Evolutionary conservation across 2,113 vertebrate species (phyloP), one percentile per base, ranked within the genome.

Genomic region (Arvicanthis niloticus): DNA sequence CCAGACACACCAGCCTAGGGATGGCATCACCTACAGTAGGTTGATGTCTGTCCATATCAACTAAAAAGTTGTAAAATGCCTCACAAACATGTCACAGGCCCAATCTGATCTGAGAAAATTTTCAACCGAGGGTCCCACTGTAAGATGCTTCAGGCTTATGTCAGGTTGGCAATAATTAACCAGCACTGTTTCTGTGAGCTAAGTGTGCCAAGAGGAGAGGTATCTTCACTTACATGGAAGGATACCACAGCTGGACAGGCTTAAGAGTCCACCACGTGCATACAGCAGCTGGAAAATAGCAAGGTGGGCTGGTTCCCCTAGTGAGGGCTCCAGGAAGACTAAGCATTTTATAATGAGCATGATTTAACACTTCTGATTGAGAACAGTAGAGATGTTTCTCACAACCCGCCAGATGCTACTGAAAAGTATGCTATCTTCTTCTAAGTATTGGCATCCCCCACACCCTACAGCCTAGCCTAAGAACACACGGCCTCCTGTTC

Each of bases 281-380:
- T 24, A 19, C 34, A 16, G 42, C 78, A 80, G 21, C n/a, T 62
- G 7, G 4, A 17, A 75, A 95, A 80, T 16, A 62, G 22, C 51
- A 82, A 95, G 26, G 12, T 40, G 53, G 29, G 86, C 77, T 68
- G 31, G 89, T 51, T 68, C 62, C 17, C 51, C 77, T 70, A 78
- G 67, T n/a, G 19, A 8, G 62, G 62, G 1, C 31, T 80, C 77
- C 67, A 89, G 40, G 12, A 40, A 92, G 8, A 4, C 21, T 72
- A 31, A 45, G 67, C 19, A 58, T 45, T 81, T 93, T 78, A 24
- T 53, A 89, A n/a, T 15, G 62, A 86, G 58, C 56, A 13, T 77
- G 70, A 90, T 21, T 75, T 51, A 88, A 70, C 90, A 93, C 45
- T 80, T 53, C 51, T 67, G n/a, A 58, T 17, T 29, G 76, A 96